Percentiles rank a stretch among this genome's conserved stretches.
Conservation (phyloP, 2,113 vertebrate species). For the Heterotis niloticus region DNA sequence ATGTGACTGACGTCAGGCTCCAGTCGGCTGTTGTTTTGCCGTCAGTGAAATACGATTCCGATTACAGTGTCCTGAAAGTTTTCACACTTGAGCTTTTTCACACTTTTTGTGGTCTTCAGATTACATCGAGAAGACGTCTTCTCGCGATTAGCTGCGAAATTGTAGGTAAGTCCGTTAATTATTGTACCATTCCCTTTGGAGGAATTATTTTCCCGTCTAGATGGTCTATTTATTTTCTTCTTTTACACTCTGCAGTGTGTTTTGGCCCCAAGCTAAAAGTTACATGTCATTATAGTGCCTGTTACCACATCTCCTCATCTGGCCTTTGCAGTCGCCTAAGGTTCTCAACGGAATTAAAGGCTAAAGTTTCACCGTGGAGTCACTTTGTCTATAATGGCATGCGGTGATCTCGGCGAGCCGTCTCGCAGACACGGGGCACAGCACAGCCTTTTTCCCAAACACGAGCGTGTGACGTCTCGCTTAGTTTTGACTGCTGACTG, state of each 20-base stretch:
- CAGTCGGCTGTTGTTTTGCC: not conserved
- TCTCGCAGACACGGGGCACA: not conserved
- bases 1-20: not conserved
- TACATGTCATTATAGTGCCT: constrained; percentile 23
- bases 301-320: constrained; percentile 22
- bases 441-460: not conserved
- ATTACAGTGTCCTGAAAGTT: not conserved
- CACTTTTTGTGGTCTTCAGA: constrained; percentile 1
- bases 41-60: not conserved
- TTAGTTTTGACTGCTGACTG: too few relatives aligned
- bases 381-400: not conserved
- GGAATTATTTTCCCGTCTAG: constrained; percentile 1
- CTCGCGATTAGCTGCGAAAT: not conserved
- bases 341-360: constrained; percentile 11
- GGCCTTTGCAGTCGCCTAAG: not conserved
- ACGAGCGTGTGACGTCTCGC: too few relatives aligned
- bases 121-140: not conserved
- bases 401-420: not conserved
- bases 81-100: not conserved
- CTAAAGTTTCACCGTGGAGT: constrained; percentile 9
- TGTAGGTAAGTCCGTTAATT: constrained; percentile 15
- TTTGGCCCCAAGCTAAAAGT: constrained; percentile 18
- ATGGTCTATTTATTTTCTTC: constrained; percentile 19
- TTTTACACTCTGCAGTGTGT: constrained; percentile 14
- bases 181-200: constrained; percentile 10